Evolutionary conservation across 2,888 invertebrate species (phyloP).

Genomic region (Phrixothrix hirtus): DNA sequence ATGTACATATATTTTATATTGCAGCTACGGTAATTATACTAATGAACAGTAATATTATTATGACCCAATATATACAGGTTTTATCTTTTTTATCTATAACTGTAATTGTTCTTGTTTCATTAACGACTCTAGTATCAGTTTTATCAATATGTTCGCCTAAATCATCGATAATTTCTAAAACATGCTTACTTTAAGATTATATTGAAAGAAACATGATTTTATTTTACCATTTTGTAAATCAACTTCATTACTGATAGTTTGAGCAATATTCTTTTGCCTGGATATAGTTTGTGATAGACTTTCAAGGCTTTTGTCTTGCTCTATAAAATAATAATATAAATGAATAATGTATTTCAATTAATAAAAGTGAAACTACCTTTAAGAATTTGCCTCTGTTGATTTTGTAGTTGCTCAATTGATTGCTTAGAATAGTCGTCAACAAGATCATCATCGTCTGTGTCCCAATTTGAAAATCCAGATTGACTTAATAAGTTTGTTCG

Average conservation of each 20-base stretch:
- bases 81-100: constrained; percentile 69
- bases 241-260: constrained; percentile 75
- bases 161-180: constrained; percentile 74
- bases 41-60: constrained; percentile 70
- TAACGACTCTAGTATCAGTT: constrained; percentile 68
- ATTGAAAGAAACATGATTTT: background rate
- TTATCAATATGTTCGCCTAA: constrained; percentile 72
- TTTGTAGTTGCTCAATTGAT: constrained; percentile 58
- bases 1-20: constrained; percentile 48
- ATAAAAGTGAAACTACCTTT: constrained; percentile 54
- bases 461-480: constrained; percentile 54
- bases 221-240: constrained; percentile 74
- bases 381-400: constrained; percentile 64
- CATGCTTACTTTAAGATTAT: constrained; percentile 28
- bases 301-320: constrained; percentile 78
- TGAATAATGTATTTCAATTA: background rate
- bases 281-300: constrained; percentile 73
- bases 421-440: constrained; percentile 51
- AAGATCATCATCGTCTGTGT: constrained; percentile 56
- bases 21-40: constrained; percentile 65
- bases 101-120: constrained; percentile 68
- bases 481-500: constrained; percentile 50
- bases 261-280: constrained; percentile 75
- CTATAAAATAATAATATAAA: constrained; percentile 49
- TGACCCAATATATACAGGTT: constrained; percentile 75